phyloP scores from a whole-genome alignment of 1,140 invertebrate species.

The Thaumetopoea pityocampa region DNA sequence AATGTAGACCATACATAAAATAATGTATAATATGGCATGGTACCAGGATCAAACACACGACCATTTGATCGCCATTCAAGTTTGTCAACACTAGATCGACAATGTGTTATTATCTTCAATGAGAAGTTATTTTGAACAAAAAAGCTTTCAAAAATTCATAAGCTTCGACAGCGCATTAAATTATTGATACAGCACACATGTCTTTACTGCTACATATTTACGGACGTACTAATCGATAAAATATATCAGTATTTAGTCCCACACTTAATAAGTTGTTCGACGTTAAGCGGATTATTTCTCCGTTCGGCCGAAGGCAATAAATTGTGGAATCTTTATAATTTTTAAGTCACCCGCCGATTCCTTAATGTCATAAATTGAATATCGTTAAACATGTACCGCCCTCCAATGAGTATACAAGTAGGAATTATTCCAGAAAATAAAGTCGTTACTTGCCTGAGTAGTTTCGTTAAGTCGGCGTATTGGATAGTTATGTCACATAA shows the following conservation, averaged over 20 bases:
- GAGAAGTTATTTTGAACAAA: too few relatives aligned
- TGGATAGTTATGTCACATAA: slow-evolving; percentile 54
- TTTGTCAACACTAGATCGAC: too few relatives aligned
- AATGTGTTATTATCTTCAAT: too few relatives aligned
- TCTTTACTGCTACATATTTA: slow-evolving; percentile 27
- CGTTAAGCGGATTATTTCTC: slow-evolving; percentile 56
- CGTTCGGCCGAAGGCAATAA: slow-evolving; percentile 45
- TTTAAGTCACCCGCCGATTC: slow-evolving; percentile 53
- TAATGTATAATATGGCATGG: too few relatives aligned
- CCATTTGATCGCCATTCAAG: too few relatives aligned
- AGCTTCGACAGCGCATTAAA: slow-evolving; percentile 9
- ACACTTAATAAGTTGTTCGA: slow-evolving; percentile 68
- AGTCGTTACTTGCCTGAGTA: slow-evolving; percentile 51
- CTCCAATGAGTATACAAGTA: slow-evolving; percentile 54
- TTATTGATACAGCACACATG: slow-evolving; percentile 17
- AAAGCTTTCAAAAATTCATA: slow-evolving; percentile 2
- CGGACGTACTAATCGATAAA: slow-evolving; percentile 50
- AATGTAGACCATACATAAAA: too few relatives aligned
- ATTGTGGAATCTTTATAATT: slow-evolving; percentile 73
- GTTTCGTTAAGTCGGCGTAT: slow-evolving; percentile 31
- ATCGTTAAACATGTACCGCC: slow-evolving; percentile 64
- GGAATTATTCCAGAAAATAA: slow-evolving; percentile 59
- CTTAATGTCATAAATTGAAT: slow-evolving; percentile 71
- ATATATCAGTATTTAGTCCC: slow-evolving; percentile 72
- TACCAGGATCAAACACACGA: too few relatives aligned